These are phyloP conservation scores for Hydrozoanthus tunicans DNA, from an alignment of 64 coral and sea anemone genomes.

Conservation along the genomic window DNA sequence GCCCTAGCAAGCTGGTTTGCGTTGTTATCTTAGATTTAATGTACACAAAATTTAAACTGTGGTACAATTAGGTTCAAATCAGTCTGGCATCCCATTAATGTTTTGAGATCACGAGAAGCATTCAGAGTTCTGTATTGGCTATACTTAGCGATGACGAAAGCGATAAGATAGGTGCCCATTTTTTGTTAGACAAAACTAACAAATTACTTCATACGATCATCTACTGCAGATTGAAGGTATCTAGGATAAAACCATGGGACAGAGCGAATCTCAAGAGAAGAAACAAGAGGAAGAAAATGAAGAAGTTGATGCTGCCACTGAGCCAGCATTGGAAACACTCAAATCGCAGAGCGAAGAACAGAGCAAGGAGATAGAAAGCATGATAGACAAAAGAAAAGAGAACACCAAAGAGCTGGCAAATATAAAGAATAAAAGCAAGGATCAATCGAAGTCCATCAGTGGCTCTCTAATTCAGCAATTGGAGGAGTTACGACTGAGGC, in stretches of 20 bases:
- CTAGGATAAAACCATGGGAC: not conserved
- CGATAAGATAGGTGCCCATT: too few species aligned
- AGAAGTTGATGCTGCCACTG: not conserved
- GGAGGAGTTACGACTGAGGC: not conserved
- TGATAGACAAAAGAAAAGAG: constrained; percentile 4
- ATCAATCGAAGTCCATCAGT: not conserved
- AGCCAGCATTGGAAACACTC: not conserved
- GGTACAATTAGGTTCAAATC: too few species aligned
- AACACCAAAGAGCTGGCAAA: constrained; percentile 19
- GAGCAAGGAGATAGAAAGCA: constrained; percentile 15
- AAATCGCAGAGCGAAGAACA: constrained; percentile 32
- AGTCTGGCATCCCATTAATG: too few species aligned
- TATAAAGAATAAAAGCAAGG: constrained; percentile 5
- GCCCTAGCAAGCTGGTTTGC: too few species aligned
- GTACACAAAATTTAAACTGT: too few species aligned
- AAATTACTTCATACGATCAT: not conserved
- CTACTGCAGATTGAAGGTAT: not conserved
- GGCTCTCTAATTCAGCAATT: not conserved
- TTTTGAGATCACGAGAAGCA: too few species aligned
- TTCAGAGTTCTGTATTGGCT: too few species aligned
- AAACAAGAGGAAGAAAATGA: not conserved
- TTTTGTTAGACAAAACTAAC: not conserved
- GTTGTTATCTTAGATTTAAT: too few species aligned
- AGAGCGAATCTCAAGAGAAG: not conserved
- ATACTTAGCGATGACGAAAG: too few species aligned